Conservation (phyloP, 2,888 invertebrate genomes). For the Rotaria sp. region DNA sequence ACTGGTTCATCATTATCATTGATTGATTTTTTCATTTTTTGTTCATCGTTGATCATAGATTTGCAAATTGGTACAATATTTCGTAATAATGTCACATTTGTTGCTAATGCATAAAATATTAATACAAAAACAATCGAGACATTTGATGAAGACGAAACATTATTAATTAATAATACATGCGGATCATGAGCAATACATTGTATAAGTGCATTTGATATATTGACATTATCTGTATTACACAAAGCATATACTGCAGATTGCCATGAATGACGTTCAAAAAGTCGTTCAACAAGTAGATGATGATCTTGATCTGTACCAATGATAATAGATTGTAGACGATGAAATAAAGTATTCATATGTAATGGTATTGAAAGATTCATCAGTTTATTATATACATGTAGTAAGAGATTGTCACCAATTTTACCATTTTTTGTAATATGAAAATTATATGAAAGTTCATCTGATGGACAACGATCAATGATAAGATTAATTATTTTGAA, state of each 20-base stretch:
- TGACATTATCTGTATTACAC: constrained; percentile 2
- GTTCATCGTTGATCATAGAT: background rate
- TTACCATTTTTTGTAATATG: background rate
- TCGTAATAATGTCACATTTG: background rate
- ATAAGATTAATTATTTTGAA: background rate
- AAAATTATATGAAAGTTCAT: background rate
- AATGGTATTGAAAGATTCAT: background rate
- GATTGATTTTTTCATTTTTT: too few relatives aligned
- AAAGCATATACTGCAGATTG: background rate
- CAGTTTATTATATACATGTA: background rate
- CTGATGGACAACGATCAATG: background rate
- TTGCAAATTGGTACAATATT: background rate
- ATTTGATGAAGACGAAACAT: background rate
- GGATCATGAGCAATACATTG: background rate
- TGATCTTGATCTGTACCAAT: background rate
- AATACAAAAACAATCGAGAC: background rate
- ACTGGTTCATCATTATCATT: background rate
- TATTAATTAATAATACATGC: background rate
- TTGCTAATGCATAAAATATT: constrained; percentile 1
- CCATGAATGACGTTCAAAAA: background rate
- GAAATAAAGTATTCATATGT: background rate
- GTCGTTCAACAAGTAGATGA: background rate
- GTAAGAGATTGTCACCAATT: background rate
- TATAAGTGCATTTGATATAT: background rate
- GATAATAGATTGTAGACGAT: background rate